Base-by-base conservation (phyloP, 2,797 vertebrate species). In the Hozukius guyotensis region DNA sequence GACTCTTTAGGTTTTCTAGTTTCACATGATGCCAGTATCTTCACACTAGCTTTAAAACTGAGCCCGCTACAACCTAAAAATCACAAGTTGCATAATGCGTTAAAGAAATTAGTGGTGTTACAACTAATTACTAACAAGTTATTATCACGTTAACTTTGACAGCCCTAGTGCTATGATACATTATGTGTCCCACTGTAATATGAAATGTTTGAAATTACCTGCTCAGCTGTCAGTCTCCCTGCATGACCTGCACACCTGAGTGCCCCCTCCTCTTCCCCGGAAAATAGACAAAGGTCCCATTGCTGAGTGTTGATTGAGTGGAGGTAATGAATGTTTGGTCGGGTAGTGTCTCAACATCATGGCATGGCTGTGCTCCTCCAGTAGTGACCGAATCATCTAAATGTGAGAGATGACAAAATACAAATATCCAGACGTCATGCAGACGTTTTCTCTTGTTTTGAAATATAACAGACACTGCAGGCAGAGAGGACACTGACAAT, bases 301-400 rank as follows among this genome's bases (percentile, higher is more conserved):
- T 78, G 81, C 84, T 83, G 91, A 91, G 71, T 89, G 72, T 77
- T 69, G 82, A 96, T 94, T 85, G 84, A 89, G 80, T 91, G 87
- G 76, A 87, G 81, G 95, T 97, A 96, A 96, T 93, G 96, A 96
- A 97, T 97, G 96, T 96, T 97, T 97, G 96, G 96, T 97, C 95
- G 96, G 96, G 95, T 97, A 96, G 96, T 97, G 96, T 97, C 96
- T 97, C 95, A 96, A 96, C 96, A 96, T 97, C 85, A 95, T 97
- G 96, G 95, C 95, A 94, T 97, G 97, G 96, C 96, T 97, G 96
- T 96, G 96, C 96, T 97, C 96, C 96, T 97, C 97, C 97, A 95
- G 96, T 96, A 96, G 97, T 96, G 96, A 97, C 97, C 95, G 96
- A 96, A 97, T 97, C 96, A 96, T 97, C 97, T 98, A 55, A 64